These are phyloP conservation scores for Drosophila cardini DNA, from an alignment of 1,140 invertebrate genomes.

Conservation along the genomic window DNA sequence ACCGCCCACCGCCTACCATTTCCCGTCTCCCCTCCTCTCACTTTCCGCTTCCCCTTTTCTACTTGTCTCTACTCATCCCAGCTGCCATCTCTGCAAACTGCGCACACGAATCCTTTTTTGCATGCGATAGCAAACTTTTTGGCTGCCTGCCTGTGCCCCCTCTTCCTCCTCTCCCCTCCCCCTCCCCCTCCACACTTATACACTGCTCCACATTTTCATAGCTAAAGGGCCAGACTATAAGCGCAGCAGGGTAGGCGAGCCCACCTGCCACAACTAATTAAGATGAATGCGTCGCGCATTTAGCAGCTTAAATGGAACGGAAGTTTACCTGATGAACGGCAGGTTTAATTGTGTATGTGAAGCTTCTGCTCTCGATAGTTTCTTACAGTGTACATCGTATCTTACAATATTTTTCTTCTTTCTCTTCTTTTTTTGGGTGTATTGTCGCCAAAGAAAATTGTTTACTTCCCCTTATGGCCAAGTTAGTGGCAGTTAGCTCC, in stretches of 20 bases:
- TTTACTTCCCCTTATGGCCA: conserved; percentile 24
- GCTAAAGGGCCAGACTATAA: conserved; percentile 2
- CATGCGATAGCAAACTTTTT: conserved; percentile 73
- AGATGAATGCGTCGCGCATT: conserved; percentile 78
- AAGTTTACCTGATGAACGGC: conserved; percentile 55
- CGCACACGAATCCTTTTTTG: conserved; percentile 72
- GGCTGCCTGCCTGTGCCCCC: conserved; percentile 44
- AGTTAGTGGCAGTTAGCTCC: neutral
- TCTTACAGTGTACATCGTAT: conserved; percentile 58
- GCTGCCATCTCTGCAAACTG: neutral
- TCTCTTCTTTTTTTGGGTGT: neutral
- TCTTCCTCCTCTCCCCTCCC: neutral
- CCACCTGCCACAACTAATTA: conserved; percentile 62
- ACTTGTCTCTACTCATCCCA: conserved; percentile 4
- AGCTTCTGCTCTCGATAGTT: conserved; percentile 10
- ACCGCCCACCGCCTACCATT: neutral
- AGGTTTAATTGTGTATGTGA: conserved; percentile 23
- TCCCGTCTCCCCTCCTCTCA: neutral
- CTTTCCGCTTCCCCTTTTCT: neutral
- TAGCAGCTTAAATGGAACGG: conserved; percentile 76
- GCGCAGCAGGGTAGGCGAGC: neutral
- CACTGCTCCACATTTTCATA: conserved; percentile 30
- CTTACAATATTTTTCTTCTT: neutral
- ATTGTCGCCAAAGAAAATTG: conserved; percentile 15
- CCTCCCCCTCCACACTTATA: neutral